Evolutionary conservation across 53 echinoderm and acorn worm genomes (phyloP), one percentile per base, ranked within the genome.

Genomic region (Holothuria scabra): DNA sequence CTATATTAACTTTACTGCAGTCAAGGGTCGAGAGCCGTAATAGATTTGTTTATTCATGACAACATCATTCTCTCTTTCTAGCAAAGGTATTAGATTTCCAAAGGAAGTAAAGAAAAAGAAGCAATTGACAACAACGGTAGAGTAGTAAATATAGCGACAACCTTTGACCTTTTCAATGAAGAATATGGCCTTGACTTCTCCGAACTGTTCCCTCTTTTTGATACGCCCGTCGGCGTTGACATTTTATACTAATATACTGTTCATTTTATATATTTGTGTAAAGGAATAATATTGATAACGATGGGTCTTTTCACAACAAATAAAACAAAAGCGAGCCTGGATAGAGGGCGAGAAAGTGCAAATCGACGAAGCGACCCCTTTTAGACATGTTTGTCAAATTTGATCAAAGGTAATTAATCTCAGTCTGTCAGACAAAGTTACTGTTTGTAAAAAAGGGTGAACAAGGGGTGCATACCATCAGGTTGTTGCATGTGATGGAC

Each of bases 201-300:
- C 52, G 19, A 46, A 44, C 48, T 44, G 25, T 4, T 44, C 46
- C 12, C 10, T 20, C 14, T 46, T 22, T 48, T 44, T 34, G 49
- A 22, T 44, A 72, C 52, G 14, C 28, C 31, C 14, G 21, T 24
- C 72, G 48, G 41, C 44, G 72, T 44, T 44, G 46, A 72, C 72
- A 44, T 44, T 44, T 48, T 46, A 72, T 72, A 24, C 48, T 72
- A 72, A 38, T 44, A 72, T 44, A 41, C 23, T 13, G 23, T 38
- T 48, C 46, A 46, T 30, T 72, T 72, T 72, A 72, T 72, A 72
- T 72, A 72, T 72, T 72, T 72, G 18, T 72, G 46, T 48, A 46
- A 72, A 46, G 72, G 72, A 72, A 72, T 72, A 72, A 49, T 72
- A 72, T 72, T 72, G 72, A 72, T 72, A 72, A 19, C 72, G 26